phyloP scores from a whole-genome alignment of 2,888 invertebrate species.

The Cataglyphis cursor region DNA sequence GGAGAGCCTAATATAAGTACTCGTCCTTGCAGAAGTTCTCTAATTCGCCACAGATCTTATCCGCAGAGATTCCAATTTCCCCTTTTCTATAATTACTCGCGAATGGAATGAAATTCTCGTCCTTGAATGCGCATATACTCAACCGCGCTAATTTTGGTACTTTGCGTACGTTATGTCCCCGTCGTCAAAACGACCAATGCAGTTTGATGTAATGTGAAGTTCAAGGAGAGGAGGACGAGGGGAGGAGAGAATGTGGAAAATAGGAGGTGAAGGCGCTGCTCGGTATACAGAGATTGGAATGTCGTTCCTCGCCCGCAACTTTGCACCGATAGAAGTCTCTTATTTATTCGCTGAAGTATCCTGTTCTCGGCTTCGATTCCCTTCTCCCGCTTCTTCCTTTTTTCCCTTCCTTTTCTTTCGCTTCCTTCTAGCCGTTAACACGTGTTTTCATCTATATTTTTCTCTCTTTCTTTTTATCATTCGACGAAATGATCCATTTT shows the following conservation, averaged over 20 bases:
- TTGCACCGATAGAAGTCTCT: slow-evolving; percentile 67
- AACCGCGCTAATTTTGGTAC: slow-evolving; percentile 49
- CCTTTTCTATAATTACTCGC: slow-evolving; percentile 62
- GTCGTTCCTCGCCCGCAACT: slow-evolving; percentile 74
- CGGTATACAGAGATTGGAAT: slow-evolving; percentile 72
- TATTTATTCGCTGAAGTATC: slow-evolving; percentile 59
- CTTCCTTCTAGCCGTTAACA: slow-evolving; percentile 21
- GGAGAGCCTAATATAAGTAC: background rate
- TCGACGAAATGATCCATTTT: slow-evolving; percentile 21
- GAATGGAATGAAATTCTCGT: slow-evolving; percentile 41
- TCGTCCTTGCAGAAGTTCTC: slow-evolving; percentile 5
- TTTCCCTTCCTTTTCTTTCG: slow-evolving; percentile 9
- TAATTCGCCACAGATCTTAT: slow-evolving; percentile 23
- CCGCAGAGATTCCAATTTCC: slow-evolving; percentile 10
- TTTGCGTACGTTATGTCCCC: slow-evolving; percentile 1
- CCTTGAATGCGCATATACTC: slow-evolving; percentile 44
- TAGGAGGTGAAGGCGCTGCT: slow-evolving; percentile 67
- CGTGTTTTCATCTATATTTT: slow-evolving; percentile 2
- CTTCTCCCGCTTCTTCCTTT: slow-evolving; percentile 22
- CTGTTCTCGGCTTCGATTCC: slow-evolving; percentile 49
- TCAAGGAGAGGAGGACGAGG: slow-evolving; percentile 61
- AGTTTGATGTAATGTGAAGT: slow-evolving; percentile 65
- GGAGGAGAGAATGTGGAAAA: slow-evolving; percentile 53
- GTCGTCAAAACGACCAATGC: slow-evolving; percentile 44
- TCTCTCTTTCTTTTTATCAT: background rate